phyloP scores from a whole-genome alignment of 2,888 invertebrate species.

The Ochropleura plecta region DNA sequence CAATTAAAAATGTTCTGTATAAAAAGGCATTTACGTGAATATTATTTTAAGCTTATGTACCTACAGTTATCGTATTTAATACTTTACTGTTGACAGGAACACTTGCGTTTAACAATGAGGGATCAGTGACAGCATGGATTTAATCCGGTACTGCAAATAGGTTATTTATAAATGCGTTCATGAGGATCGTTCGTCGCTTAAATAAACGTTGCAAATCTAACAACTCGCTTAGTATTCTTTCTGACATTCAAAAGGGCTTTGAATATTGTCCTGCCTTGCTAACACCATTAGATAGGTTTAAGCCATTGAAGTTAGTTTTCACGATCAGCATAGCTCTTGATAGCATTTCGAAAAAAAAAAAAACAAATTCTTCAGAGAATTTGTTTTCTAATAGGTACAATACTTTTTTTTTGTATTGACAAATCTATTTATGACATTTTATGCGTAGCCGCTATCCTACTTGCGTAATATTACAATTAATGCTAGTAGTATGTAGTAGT shows the following conservation, averaged over 20 bases:
- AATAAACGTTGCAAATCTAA: neutral
- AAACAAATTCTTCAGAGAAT: no score
- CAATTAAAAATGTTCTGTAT: slow-evolving; percentile 7
- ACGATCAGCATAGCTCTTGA: no score
- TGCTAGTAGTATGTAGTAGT: no score
- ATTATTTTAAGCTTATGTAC: slow-evolving; percentile 15
- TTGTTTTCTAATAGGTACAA: no score
- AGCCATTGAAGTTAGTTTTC: no score
- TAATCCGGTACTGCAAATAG: slow-evolving; percentile 19
- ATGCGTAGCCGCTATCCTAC: no score
- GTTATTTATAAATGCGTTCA: slow-evolving; percentile 18
- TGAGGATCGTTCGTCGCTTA: neutral
- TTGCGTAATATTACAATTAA: no score
- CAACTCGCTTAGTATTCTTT: neutral
- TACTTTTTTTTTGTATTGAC: no score
- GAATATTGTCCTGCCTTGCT: no score
- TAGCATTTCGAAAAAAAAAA: no score
- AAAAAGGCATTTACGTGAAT: neutral
- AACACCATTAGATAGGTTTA: no score
- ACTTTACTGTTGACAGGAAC: slow-evolving; percentile 29
- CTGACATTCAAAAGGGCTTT: neutral
- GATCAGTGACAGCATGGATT: slow-evolving; percentile 23
- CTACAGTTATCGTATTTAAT: slow-evolving; percentile 29
- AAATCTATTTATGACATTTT: no score
- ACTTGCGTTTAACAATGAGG: neutral